A percentile compares a stretch with the other conserved stretches of the same genome.
These are phyloP conservation scores for Whitmania pigra DNA, from an alignment of 1,140 invertebrate species.

Conservation along the genomic window DNA sequence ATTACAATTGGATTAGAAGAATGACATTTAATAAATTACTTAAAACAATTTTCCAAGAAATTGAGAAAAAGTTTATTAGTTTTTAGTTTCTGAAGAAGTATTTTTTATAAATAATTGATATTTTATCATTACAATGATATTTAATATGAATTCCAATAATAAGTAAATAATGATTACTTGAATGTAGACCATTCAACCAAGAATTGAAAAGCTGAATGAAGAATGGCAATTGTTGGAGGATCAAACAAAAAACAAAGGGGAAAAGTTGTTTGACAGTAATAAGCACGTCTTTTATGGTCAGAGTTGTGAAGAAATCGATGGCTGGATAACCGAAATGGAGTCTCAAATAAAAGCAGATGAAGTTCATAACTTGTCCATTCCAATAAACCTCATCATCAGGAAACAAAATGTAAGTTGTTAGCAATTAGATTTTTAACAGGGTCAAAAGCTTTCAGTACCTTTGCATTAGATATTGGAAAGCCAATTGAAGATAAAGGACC, in stretches of 20 bases:
- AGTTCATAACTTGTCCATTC: conserved; percentile 80
- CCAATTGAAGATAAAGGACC: conserved; percentile 40
- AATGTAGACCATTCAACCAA: conserved; percentile 49
- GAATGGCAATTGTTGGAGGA: conserved; percentile 77
- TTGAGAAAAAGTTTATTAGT: too few relatives aligned
- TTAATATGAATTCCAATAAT: not conserved
- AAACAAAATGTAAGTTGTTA: conserved; percentile 65
- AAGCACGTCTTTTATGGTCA: conserved; percentile 83
- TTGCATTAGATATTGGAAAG: conserved; percentile 50
- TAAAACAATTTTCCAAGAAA: not conserved
- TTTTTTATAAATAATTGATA: too few relatives aligned
- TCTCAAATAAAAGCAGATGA: conserved; percentile 90
- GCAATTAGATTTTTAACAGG: not conserved
- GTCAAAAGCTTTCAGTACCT: conserved; percentile 20
- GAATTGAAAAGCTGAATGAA: conserved; percentile 70
- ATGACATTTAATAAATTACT: not conserved
- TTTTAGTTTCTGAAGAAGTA: too few relatives aligned
- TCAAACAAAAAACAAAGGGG: conserved; percentile 91
- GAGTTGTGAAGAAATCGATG: conserved; percentile 92
- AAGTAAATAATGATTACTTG: not conserved
- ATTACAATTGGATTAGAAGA: not conserved
- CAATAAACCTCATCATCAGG: conserved; percentile 95
- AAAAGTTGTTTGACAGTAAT: conserved; percentile 93
- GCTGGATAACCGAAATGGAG: conserved; percentile 94
- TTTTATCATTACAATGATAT: too few relatives aligned